Percentiles rank a stretch among this genome's conserved stretches.
phyloP scores from a whole-genome alignment of 1,140 invertebrate genomes.

The Archivesica marissinica region DNA sequence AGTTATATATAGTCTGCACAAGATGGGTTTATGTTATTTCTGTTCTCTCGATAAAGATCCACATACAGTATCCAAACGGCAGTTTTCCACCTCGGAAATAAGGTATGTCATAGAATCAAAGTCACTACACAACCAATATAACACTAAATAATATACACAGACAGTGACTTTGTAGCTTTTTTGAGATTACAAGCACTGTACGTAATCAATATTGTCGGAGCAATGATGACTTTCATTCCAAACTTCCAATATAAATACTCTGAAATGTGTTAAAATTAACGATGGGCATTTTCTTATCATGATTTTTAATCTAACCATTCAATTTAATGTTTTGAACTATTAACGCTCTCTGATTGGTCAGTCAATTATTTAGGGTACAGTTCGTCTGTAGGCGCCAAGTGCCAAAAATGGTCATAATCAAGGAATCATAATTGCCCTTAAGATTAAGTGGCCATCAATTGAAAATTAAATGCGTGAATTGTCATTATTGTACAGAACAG shows the following conservation, averaged over 20 bases:
- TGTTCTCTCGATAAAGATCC: too few species aligned
- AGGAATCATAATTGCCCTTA: conserved; percentile 17
- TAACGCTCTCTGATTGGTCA: conserved; percentile 50
- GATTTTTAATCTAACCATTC: conserved; percentile 31
- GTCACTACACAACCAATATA: too few species aligned
- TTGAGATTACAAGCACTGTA: too few species aligned
- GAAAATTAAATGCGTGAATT: conserved; percentile 58
- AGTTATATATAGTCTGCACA: too few species aligned
- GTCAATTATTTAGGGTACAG: conserved; percentile 38
- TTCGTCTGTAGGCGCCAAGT: conserved; percentile 39
- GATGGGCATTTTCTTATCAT: conserved; percentile 40
- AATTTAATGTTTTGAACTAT: conserved; percentile 30
- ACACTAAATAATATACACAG: too few species aligned
- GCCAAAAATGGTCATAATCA: conserved; percentile 43
- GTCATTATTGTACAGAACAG: conserved; percentile 45
- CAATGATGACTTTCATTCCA: conserved; percentile 23
- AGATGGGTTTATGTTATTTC: too few species aligned
- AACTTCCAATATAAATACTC: conserved; percentile 1
- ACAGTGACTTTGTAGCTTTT: too few species aligned
- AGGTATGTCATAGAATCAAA: too few species aligned
- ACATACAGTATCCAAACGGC: too few species aligned
- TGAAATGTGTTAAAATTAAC: conserved; percentile 26
- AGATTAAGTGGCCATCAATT: conserved; percentile 60
- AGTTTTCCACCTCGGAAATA: too few species aligned
- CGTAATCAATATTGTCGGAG: neutral